phyloP scores from a whole-genome alignment of 2,113 vertebrate genomes.

The Equus quagga region DNA sequence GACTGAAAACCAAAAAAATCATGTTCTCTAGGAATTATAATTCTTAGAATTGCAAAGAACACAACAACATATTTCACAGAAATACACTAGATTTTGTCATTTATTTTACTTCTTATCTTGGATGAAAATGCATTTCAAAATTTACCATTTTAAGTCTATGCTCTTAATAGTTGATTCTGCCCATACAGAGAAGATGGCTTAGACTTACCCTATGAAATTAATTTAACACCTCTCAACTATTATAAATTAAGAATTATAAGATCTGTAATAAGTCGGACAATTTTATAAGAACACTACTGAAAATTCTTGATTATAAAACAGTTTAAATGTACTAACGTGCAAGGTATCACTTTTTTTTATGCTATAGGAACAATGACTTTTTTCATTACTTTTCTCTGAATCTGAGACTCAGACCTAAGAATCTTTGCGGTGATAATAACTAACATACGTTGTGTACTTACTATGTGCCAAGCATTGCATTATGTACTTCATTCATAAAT shows the following conservation, averaged over 20 bases:
- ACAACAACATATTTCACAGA: constrained; percentile 12
- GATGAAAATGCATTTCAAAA: constrained; percentile 1
- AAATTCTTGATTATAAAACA: background rate
- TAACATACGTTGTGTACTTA: background rate
- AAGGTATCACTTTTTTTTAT: background rate
- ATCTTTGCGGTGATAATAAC: background rate
- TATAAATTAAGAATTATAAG: background rate
- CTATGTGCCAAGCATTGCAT: background rate
- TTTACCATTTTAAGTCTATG: background rate
- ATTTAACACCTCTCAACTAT: background rate
- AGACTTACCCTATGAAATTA: constrained; percentile 1
- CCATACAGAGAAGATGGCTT: background rate
- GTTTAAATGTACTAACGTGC: background rate
- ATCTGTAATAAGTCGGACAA: background rate
- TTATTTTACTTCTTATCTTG: background rate
- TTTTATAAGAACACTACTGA: background rate
- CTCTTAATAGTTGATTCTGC: background rate
- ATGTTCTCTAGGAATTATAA: background rate
- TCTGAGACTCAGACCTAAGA: background rate
- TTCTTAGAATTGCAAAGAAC: background rate
- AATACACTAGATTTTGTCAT: background rate
- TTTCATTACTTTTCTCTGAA: background rate
- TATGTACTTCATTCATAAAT: background rate
- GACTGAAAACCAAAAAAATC: background rate
- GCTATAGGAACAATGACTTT: background rate